These are phyloP conservation scores for Teinopalpus imperialis DNA, from an alignment of 2,888 invertebrate species.

Conservation along the genomic window DNA sequence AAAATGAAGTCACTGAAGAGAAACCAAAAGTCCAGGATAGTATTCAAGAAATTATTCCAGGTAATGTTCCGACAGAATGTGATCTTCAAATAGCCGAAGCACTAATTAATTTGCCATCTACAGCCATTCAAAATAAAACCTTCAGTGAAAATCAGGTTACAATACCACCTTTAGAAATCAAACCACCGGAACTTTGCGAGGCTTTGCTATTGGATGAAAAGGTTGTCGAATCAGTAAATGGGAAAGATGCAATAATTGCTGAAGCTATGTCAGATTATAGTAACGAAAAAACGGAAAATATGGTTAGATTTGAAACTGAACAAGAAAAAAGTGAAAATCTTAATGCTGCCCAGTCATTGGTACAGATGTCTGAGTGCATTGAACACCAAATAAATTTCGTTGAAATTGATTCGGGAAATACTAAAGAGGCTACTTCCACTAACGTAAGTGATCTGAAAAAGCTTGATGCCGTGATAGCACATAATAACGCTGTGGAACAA, in stretches of 20 bases:
- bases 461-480: conserved; percentile 2
- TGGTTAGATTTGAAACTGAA: conserved; percentile 65
- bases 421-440: conserved; percentile 35
- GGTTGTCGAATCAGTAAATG: conserved; percentile 30
- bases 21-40: conserved; percentile 26
- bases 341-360: conserved; percentile 74
- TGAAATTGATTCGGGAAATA: conserved; percentile 44
- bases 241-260: background rate
- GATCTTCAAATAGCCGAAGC: conserved; percentile 77
- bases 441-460: conserved; percentile 23
- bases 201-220: conserved; percentile 35
- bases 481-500: conserved; percentile 42
- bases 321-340: conserved; percentile 74
- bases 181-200: conserved; percentile 19
- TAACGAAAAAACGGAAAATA: conserved; percentile 41
- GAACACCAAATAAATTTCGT: conserved; percentile 59
- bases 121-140: conserved; percentile 58
- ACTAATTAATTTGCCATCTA: conserved; percentile 69
- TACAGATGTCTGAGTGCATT: conserved; percentile 74
- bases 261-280: background rate
- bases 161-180: conserved; percentile 29
- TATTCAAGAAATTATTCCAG: conserved; percentile 26
- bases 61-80: conserved; percentile 66
- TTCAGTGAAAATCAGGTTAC: conserved; percentile 33
- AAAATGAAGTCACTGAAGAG: conserved; percentile 4